Conservation (phyloP, 2,888 invertebrate genomes). For the Mesorhabditis spiculigera region DNA sequence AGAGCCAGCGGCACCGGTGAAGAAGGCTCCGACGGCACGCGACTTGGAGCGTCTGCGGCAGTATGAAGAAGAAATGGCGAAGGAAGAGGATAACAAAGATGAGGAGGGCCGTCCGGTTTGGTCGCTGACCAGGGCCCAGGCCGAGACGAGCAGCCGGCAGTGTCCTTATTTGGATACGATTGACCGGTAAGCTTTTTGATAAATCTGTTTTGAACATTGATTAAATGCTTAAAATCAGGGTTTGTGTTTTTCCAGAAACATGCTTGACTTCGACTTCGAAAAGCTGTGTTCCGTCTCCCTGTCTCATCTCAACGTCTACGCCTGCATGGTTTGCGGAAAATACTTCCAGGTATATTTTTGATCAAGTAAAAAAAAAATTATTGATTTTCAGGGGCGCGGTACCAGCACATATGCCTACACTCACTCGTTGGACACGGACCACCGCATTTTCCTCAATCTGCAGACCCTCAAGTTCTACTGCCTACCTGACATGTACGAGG, state of each 20-base stretch:
- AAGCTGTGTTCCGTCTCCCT: conserved; percentile 95
- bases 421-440: conserved; percentile 93
- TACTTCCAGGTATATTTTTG: conserved; percentile 73
- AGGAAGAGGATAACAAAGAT: conserved; percentile 15
- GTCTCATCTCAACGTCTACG: conserved; percentile 97
- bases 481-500: conserved; percentile 97
- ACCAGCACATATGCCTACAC: conserved; percentile 98
- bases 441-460: conserved; percentile 90
- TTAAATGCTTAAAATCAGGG: conserved; percentile 8
- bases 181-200: conserved; percentile 69
- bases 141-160: conserved; percentile 37
- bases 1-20: neutral
- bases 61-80: conserved; percentile 28
- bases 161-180: conserved; percentile 98
- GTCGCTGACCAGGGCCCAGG: conserved; percentile 51
- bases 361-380: conserved; percentile 5
- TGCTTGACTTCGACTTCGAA: conserved; percentile 98
- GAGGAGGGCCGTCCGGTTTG: conserved; percentile 47
- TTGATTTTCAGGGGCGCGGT: conserved; percentile 75
- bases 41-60: conserved; percentile 33
- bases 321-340: conserved; percentile 97
- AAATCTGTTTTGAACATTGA: neutral
- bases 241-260: conserved; percentile 65
- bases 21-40: conserved; percentile 22
- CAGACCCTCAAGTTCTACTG: conserved; percentile 96